Base-by-base conservation (phyloP, 2,888 invertebrate species). In the Sthenelais limicola region DNA sequence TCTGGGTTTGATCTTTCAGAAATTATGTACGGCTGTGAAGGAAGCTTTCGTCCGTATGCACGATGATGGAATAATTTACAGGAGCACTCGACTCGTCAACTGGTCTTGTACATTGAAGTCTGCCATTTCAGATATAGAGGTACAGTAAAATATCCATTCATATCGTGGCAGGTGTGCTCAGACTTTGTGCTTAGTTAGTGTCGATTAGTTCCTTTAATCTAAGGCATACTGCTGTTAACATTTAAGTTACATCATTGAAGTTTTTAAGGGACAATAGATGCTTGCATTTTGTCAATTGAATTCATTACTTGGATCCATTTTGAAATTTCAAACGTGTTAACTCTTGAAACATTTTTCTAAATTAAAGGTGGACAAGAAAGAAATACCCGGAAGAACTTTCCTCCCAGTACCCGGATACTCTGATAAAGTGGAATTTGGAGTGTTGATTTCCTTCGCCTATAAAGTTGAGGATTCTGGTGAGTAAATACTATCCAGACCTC, bases 111-210 rank as follows among this genome's bases (percentile, higher is more conserved):
- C 94, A 0, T 89, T 99, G 18, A 95, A 96, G 85, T 98, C 97
- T 67, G 98, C 98, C 9, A 99, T 99, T 80, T 98, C 98, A 0
- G 99, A 99, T 86, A 98, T 99, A 78, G 99, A 99, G 89, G 97
- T 92, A 78, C n/a, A n/a, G n/a, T n/a, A n/a, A n/a, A n/a, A n/a
- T n/a, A n/a, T n/a, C n/a, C n/a, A n/a, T n/a, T n/a, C n/a, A n/a
- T n/a, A n/a, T n/a, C n/a, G n/a, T n/a, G n/a, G n/a, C n/a, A n/a
- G n/a, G n/a, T n/a, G n/a, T n/a, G n/a, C n/a, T n/a, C n/a, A n/a
- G n/a, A n/a, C n/a, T n/a, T n/a, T n/a, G n/a, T n/a, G n/a, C n/a
- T n/a, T n/a, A n/a, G n/a, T n/a, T n/a, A n/a, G n/a, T n/a, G n/a
- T n/a, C n/a, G n/a, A n/a, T n/a, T n/a, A n/a, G n/a, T n/a, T n/a